Base-by-base conservation (phyloP, 2,797 vertebrate genomes). In the Heteromormyrus szaboi region DNA sequence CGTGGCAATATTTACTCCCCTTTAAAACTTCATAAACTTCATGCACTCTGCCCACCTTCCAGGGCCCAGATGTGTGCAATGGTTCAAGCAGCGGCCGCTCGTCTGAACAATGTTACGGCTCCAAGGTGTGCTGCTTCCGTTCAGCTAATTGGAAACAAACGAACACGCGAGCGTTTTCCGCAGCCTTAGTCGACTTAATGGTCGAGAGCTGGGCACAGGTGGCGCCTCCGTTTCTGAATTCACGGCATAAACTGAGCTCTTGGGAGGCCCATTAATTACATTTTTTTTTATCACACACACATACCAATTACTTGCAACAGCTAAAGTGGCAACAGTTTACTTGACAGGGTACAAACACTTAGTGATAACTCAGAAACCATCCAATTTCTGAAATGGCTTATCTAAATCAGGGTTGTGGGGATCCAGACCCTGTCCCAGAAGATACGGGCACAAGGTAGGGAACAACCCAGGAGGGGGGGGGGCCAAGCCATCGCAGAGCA, bases 71-170 rank as follows among this genome's bases (percentile, higher is more conserved):
- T 89, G 85, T 56, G 62, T 85, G 46, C 68, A 29, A 59, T 48
- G 65, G n/a, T 76, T 79, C 76, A 87, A 37, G 90, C 91, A 93
- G 89, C 90, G 92, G 91, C 91, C 88, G 89, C 87, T 76, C 12
- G 50, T 37, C 91, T 92, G 92, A 87, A 86, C 53, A 90, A 91
- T 93, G 37, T 89, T 89, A 91, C 90, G n/a, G 83, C 92, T 90
- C 44, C 50, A 65, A 90, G 90, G 90, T 90, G 56, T 88, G 12
- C 41, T 11, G 90, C 91, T 94, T 94, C 93, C 93, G 93, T 92
- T 85, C 85, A 91, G 90, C 91, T 94, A 95, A 94, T 94, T 92
- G 92, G 89, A 94, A 93, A 91, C 93, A 95, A 95, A 94, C 93
- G 92, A 93, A 94, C 91, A 86, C 59, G 56, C 8, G 7, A 59